A percentile compares a stretch with the other conserved stretches of the same genome.
Evolutionary conservation across 2,113 vertebrate genomes (phyloP).

Genomic region (Alouatta palliata): DNA sequence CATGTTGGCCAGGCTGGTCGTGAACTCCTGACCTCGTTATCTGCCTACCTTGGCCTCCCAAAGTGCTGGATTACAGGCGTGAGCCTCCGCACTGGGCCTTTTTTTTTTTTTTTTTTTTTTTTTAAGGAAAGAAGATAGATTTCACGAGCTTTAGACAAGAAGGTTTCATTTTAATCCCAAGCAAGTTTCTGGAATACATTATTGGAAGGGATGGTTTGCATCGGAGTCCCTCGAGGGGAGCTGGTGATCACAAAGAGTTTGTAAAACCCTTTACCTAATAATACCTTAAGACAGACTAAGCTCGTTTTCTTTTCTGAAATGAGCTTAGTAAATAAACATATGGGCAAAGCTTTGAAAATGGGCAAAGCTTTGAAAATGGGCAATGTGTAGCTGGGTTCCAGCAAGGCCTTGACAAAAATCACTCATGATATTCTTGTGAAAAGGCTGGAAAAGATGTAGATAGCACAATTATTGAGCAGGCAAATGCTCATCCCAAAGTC

Average conservation of each 20-base stretch:
- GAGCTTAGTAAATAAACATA: neutral
- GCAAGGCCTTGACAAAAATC: neutral
- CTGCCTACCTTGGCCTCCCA: no score
- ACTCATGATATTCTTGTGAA: neutral
- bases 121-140: neutral
- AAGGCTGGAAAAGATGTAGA: neutral
- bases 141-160: neutral
- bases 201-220: neutral
- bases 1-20: no score
- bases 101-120: neutral
- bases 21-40: no score
- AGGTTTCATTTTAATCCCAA: slow-evolving; percentile 22
- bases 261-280: neutral
- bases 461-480: neutral
- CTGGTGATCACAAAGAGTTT: neutral
- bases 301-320: slow-evolving; percentile 22
- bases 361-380: neutral
- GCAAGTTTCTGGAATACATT: neutral
- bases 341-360: neutral
- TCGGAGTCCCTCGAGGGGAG: neutral
- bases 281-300: neutral
- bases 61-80: no score
- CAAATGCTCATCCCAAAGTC: neutral
- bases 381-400: neutral
- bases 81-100: rapidly evolving